Evolutionary conservation across 2,888 invertebrate species (phyloP).

Genomic region (Cheilosia scutellata): DNA sequence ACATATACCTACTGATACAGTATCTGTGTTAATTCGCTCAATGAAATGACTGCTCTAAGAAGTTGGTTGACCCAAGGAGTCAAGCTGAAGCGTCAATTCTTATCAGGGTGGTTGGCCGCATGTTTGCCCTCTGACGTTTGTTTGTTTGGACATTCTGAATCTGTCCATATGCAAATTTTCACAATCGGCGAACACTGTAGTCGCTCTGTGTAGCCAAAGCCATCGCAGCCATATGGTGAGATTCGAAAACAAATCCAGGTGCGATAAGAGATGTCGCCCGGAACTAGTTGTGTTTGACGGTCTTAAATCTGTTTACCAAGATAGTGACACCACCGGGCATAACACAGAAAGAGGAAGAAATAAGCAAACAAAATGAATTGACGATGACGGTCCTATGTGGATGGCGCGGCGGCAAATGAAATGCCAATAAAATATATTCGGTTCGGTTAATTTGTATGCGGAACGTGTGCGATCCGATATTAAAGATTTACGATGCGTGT

Average conservation of each 20-base stretch:
- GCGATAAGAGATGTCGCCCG: slow-evolving; percentile 62
- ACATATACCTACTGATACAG: background rate
- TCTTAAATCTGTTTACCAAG: slow-evolving; percentile 53
- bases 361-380: slow-evolving; percentile 51
- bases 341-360: slow-evolving; percentile 30
- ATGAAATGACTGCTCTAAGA: slow-evolving; percentile 8
- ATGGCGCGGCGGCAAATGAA: slow-evolving; percentile 53
- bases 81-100: slow-evolving; percentile 66
- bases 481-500: slow-evolving; percentile 75
- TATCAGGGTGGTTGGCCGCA: slow-evolving; percentile 46
- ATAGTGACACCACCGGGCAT: slow-evolving; percentile 33
- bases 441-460: slow-evolving; percentile 74
- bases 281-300: slow-evolving; percentile 52
- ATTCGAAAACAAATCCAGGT: slow-evolving; percentile 62
- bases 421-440: slow-evolving; percentile 73
- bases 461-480: slow-evolving; percentile 74
- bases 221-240: slow-evolving; percentile 50
- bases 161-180: slow-evolving; percentile 66
- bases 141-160: slow-evolving; percentile 46
- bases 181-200: slow-evolving; percentile 28
- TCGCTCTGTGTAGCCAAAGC: background rate
- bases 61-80: slow-evolving; percentile 37
- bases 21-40: slow-evolving; percentile 2
- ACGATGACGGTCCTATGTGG: slow-evolving; percentile 6
- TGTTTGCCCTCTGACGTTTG: slow-evolving; percentile 44